Evolutionary conservation across 2,888 invertebrate genomes (phyloP).

Genomic region (Yponomeuta sedellus): DNA sequence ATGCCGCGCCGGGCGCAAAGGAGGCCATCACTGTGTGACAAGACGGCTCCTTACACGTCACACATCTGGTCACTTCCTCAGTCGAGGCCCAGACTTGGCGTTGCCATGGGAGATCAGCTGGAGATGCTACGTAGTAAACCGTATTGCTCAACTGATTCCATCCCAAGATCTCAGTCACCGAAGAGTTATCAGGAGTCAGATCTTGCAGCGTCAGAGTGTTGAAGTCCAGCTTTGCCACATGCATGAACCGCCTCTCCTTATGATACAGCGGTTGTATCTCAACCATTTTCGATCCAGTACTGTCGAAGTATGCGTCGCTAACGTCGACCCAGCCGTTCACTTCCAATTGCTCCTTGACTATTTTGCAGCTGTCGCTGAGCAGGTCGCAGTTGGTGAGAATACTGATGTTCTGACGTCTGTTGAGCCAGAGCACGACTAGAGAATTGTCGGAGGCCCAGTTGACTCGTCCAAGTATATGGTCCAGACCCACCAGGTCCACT

Average conservation of each 20-base stretch:
- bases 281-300: slow-evolving; percentile 60
- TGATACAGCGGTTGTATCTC: slow-evolving; percentile 51
- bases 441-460: slow-evolving; percentile 83
- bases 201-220: slow-evolving; percentile 46
- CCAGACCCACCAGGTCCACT: slow-evolving; percentile 70
- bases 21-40: slow-evolving; percentile 81
- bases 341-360: slow-evolving; percentile 66
- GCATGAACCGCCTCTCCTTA: slow-evolving; percentile 63
- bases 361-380: slow-evolving; percentile 51
- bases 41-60: slow-evolving; percentile 79
- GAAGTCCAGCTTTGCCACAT: slow-evolving; percentile 53
- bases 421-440: slow-evolving; percentile 86
- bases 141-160: slow-evolving; percentile 77
- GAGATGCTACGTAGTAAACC: slow-evolving; percentile 82
- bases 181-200: slow-evolving; percentile 76
- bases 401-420: slow-evolving; percentile 87
- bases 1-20: slow-evolving; percentile 60
- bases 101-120: slow-evolving; percentile 79
- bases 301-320: slow-evolving; percentile 70
- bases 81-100: slow-evolving; percentile 80
- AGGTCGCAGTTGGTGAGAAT: slow-evolving; percentile 77
- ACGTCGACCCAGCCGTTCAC: slow-evolving; percentile 83
- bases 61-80: slow-evolving; percentile 77
- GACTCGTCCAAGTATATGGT: slow-evolving; percentile 82
- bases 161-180: slow-evolving; percentile 76